Conservation (phyloP, 2,797 vertebrate species). For the Pseudotriccus pelzelni region DNA sequence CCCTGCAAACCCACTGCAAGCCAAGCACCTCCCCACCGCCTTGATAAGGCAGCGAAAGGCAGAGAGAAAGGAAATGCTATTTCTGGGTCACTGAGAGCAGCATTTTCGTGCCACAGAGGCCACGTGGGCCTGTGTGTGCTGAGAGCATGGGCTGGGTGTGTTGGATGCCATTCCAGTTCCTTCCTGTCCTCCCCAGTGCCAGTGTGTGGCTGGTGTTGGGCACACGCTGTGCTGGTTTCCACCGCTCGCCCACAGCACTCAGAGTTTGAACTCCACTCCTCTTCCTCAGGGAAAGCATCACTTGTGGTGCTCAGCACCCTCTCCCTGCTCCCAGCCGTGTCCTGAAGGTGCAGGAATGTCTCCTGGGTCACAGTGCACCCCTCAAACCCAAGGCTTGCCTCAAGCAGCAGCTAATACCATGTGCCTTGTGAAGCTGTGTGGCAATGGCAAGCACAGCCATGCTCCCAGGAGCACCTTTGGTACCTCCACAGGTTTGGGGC, state of each 20-base stretch:
- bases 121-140: not conserved
- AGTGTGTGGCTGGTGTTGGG: rapidly evolving
- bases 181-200: not conserved
- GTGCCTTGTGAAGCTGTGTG: not conserved
- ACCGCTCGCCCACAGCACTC: rapidly evolving
- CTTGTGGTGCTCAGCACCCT: not conserved
- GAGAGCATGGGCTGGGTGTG: not conserved
- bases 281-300: not conserved
- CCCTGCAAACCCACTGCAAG: not conserved
- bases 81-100: not conserved
- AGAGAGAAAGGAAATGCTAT: not conserved
- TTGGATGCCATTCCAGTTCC: not conserved
- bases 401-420: rapidly evolving
- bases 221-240: not conserved
- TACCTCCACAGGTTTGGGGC: not conserved
- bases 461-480: not conserved
- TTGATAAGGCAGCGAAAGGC: not conserved
- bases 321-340: not conserved
- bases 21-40: not conserved
- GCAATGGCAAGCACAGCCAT: not conserved
- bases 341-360: not conserved
- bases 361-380: not conserved
- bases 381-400: not conserved
- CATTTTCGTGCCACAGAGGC: not conserved
- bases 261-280: not conserved